A percentile compares a stretch with the other conserved stretches of the same genome.
Evolutionary conservation across 2,113 vertebrate genomes (phyloP).

Genomic region (Hippocampus zosterae): DNA sequence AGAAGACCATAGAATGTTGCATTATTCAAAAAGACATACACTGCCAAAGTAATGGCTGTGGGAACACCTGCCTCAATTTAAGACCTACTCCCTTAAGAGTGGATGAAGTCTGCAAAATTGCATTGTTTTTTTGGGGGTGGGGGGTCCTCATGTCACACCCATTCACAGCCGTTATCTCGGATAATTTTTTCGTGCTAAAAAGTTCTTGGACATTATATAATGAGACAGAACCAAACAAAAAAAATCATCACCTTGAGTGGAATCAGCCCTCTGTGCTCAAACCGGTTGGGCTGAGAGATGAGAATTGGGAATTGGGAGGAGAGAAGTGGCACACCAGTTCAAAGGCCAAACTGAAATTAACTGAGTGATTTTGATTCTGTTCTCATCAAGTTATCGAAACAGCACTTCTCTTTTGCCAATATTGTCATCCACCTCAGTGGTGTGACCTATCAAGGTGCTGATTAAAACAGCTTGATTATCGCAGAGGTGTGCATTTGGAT

Average conservation of each 20-base stretch:
- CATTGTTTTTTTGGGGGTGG: not conserved
- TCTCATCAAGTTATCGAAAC: no score
- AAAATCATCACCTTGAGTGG: not conserved
- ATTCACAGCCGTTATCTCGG: not conserved
- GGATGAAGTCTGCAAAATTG: not conserved
- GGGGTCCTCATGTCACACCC: not conserved
- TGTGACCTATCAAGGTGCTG: no score
- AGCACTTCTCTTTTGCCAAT: no score
- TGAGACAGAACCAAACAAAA: not conserved
- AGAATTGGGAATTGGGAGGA: not conserved
- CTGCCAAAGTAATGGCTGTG: not conserved
- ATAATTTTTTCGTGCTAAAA: not conserved
- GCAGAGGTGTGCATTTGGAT: no score
- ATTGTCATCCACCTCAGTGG: no score
- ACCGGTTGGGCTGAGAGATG: not conserved
- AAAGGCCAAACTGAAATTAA: not conserved
- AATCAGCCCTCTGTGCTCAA: not conserved
- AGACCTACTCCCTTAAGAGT: not conserved
- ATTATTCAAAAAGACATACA: constrained; percentile 10
- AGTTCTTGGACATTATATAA: not conserved
- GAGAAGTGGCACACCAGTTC: not conserved
- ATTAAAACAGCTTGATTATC: no score
- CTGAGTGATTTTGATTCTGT: not conserved
- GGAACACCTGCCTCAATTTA: constrained; percentile 2
- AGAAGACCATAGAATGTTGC: constrained; percentile 1